Base-by-base conservation (phyloP, 1,140 invertebrate genomes). In the Drosophila rufa region DNA sequence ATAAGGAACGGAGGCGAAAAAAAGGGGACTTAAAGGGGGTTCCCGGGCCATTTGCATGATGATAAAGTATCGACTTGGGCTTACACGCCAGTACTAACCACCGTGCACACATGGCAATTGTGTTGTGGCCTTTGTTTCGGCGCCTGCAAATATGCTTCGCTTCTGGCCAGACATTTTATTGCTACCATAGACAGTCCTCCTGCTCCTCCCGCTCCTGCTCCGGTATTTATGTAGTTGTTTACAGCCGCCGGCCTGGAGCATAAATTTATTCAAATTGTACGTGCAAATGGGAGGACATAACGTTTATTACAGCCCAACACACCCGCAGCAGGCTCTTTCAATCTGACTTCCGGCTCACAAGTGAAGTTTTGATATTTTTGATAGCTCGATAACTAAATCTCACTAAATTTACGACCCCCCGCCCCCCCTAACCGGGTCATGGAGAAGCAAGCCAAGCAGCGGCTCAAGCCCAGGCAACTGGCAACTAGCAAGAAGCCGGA, bases 151-250 rank as follows among this genome's bases (percentile, higher is more conserved):
- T 82, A 79, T 82, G 80, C 75, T 56, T 67, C 42, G 62, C 36
- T 81, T 81, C 66, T 51, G 61, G 60, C 45, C 61, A 71, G 75
- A 70, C 59, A 71, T 83, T 75, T 82, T 78, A 82, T 82, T 78
- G 57, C 75, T 42, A 22, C 47, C 50, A 33, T 48, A 60, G 58
- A 51, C 36, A 56, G 7, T 47, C 11, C 27, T 15, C 22, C 27
- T 11, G 14, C 15, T 12, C 57, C 45, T 6, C 57, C 45, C 4
- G n/a, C 14, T 27, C 15, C 69, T 30, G 27, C 5, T 45, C 43
- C 27, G 43, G 46, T 78, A 75, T 87, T 87, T 84, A 89, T 84
- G 77, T 89, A 70, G 60, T 84, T 83, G 84, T 83, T 87, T 87
- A 82, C 80, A 69, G 57, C 73, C 57, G 30, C 45, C 69, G 47